A percentile compares a stretch with the other conserved stretches of the same genome.
These are phyloP conservation scores for Rhinatrema bivittatum DNA, from an alignment of 2,797 vertebrate species.

Conservation along the genomic window DNA sequence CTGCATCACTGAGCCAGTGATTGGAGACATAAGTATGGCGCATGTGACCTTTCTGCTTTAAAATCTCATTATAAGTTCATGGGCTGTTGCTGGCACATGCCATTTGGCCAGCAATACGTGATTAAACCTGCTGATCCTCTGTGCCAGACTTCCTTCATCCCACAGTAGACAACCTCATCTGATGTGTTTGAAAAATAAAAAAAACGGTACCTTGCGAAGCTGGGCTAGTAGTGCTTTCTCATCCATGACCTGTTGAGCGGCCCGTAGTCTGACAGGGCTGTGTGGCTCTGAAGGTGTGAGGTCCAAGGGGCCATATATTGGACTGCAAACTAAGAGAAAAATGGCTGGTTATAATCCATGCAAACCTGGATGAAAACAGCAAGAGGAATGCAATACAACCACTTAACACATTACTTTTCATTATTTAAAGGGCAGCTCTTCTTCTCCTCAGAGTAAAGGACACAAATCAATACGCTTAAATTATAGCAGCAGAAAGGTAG, in stretches of 20 bases:
- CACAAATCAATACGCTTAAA: too few relatives aligned
- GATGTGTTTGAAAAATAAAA: background rate
- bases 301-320: background rate
- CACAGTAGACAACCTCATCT: background rate
- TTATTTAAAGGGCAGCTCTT: too few relatives aligned
- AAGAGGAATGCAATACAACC: background rate
- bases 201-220: conserved; percentile 27
- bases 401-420: too few relatives aligned
- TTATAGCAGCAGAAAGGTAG: too few relatives aligned
- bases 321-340: background rate
- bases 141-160: background rate
- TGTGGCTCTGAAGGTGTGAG: conserved; percentile 16
- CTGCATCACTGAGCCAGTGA: too few relatives aligned
- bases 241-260: background rate
- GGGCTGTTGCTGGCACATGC: too few relatives aligned
- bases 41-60: too few relatives aligned
- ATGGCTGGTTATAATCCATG: background rate
- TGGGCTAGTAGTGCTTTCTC: conserved; percentile 23
- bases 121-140: background rate
- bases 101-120: background rate
- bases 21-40: too few relatives aligned
- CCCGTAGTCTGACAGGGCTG: background rate
- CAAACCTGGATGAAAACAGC: background rate
- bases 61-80: too few relatives aligned
- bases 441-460: too few relatives aligned